Evolutionary conservation across 2,113 vertebrate species (phyloP).

Genomic region (Lampris incognitus): DNA sequence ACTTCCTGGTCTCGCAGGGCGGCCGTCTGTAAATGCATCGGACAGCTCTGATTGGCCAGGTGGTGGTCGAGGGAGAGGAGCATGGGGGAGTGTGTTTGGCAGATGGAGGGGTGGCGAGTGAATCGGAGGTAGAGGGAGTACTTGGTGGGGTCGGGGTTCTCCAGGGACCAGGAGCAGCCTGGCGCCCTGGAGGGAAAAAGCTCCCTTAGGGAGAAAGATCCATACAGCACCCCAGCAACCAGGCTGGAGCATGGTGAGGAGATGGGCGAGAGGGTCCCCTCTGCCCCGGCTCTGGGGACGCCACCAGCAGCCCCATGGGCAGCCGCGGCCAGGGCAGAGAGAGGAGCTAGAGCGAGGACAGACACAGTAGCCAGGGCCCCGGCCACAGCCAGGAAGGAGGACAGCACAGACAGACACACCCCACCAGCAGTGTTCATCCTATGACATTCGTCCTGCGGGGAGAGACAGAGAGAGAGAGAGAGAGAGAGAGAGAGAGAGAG

Average conservation of each 20-base stretch:
- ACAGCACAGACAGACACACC: slow-evolving; percentile 99
- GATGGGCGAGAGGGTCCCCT: slow-evolving; percentile 67
- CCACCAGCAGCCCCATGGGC: slow-evolving; percentile 79
- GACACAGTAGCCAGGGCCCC: slow-evolving; percentile 77
- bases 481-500: background rate
- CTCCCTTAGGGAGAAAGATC: slow-evolving; percentile 98
- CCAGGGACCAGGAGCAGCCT: slow-evolving; percentile 98
- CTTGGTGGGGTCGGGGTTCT: slow-evolving; percentile 98
- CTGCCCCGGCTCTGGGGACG: slow-evolving; percentile 89
- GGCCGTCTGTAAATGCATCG: slow-evolving; percentile 73
- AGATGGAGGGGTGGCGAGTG: slow-evolving; percentile 91
- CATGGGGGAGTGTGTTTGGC: slow-evolving; percentile 91
- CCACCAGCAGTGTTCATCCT: slow-evolving; percentile 99
- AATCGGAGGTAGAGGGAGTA: slow-evolving; percentile 98
- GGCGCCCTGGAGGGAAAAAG: slow-evolving; percentile 92
- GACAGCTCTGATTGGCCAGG: slow-evolving; percentile 94
- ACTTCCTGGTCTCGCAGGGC: slow-evolving; percentile 80
- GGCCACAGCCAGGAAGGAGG: slow-evolving; percentile 91
- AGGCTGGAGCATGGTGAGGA: slow-evolving; percentile 91
- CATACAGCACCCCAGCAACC: slow-evolving; percentile 96
- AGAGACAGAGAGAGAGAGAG: slow-evolving; percentile 50
- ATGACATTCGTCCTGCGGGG: slow-evolving; percentile 96
- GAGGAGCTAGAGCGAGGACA: slow-evolving; percentile 71
- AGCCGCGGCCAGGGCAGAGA: slow-evolving; percentile 71
- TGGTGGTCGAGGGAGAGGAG: slow-evolving; percentile 96